Percentiles rank a stretch among this genome's conserved stretches.
Evolutionary conservation across 1,140 invertebrate species (phyloP).

Genomic region (Saccostrea echinata): DNA sequence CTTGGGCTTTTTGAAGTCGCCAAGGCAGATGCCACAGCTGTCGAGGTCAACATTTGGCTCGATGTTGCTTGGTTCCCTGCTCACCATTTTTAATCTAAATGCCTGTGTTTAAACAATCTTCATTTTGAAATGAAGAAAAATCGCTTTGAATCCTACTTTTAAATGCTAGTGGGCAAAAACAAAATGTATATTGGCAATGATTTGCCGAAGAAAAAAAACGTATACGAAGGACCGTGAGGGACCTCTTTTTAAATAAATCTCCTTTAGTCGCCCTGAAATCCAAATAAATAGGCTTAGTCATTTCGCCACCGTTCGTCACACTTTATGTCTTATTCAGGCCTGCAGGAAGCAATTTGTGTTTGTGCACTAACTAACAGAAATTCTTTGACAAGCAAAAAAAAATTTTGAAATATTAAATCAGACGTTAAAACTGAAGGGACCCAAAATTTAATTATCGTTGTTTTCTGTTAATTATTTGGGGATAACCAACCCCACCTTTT

Average conservation of each 20-base stretch:
- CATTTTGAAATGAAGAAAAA: not conserved
- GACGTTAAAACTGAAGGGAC: too few species aligned
- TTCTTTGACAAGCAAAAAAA: too few species aligned
- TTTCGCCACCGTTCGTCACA: too few species aligned
- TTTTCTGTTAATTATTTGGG: too few species aligned
- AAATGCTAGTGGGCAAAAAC: not conserved
- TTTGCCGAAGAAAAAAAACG: not conserved
- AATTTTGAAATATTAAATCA: too few species aligned
- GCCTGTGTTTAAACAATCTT: not conserved
- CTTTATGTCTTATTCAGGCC: too few species aligned
- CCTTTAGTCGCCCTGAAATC: not conserved
- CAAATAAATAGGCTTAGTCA: too few species aligned
- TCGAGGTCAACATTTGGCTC: slow-evolving; percentile 27
- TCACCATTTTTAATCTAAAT: not conserved
- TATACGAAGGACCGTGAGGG: not conserved
- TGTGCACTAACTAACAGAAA: too few species aligned
- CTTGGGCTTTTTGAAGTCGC: slow-evolving; percentile 42
- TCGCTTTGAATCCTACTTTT: not conserved
- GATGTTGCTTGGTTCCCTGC: not conserved
- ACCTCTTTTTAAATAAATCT: not conserved
- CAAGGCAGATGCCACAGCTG: slow-evolving; percentile 43
- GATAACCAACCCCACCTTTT: too few species aligned
- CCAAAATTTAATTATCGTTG: too few species aligned
- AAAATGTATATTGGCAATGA: not conserved
- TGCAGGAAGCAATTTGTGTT: too few species aligned